Evolutionary conservation across 2,888 invertebrate genomes (phyloP).

Genomic region (Ophion obscuratus): DNA sequence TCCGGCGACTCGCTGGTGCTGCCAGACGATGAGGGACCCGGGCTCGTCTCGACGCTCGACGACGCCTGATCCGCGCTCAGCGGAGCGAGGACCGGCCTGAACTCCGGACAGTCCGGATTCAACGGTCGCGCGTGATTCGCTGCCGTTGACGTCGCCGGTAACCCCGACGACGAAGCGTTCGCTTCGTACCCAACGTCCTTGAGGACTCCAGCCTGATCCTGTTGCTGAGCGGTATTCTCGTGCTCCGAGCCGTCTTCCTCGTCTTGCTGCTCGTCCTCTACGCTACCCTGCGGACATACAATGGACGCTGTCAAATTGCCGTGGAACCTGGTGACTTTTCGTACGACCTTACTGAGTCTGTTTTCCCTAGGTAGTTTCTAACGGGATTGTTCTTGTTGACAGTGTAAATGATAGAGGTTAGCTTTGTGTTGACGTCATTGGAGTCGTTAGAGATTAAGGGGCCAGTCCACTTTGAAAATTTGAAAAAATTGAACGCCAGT

Average conservation of each 20-base stretch:
- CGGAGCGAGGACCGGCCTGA: slow-evolving; percentile 70
- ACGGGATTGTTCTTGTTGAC: no score
- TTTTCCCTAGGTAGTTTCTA: no score
- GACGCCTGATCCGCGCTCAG: slow-evolving; percentile 36
- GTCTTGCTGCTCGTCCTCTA: slow-evolving; percentile 74
- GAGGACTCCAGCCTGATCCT: slow-evolving; percentile 27
- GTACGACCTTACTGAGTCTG: no score
- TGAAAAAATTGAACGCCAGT: no score
- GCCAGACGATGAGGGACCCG: no score
- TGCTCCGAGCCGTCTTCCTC: slow-evolving; percentile 80
- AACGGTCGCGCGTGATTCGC: slow-evolving; percentile 73
- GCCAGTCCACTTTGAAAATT: no score
- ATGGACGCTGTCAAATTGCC: background rate
- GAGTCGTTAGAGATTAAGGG: no score
- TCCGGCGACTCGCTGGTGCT: background rate
- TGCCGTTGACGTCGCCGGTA: slow-evolving; percentile 57
- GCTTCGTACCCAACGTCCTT: slow-evolving; percentile 26
- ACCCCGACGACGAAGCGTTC: background rate
- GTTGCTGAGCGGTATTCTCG: slow-evolving; percentile 72
- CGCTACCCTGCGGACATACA: slow-evolving; percentile 71
- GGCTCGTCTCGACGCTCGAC: slow-evolving; percentile 33
- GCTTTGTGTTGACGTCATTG: no score
- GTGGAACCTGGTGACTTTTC: no score
- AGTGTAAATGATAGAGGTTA: no score
- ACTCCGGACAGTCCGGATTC: slow-evolving; percentile 82